Base-by-base conservation (phyloP, 2,888 invertebrate genomes). In the Drosophila ustulata region DNA sequence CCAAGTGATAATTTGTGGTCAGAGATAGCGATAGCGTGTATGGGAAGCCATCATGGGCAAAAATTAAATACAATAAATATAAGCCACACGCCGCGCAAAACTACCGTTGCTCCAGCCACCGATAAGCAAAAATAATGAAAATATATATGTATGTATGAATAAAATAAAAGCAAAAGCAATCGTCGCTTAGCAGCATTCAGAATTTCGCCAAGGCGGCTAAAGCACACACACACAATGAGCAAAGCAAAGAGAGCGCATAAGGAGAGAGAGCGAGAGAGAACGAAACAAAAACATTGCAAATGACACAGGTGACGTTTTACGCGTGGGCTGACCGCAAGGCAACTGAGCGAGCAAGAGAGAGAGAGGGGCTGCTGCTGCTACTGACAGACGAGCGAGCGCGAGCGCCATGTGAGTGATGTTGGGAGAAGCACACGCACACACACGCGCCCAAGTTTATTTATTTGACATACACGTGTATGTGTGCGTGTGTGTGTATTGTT, bases 261-360 rank as follows among this genome's bases (percentile, higher is more conserved):
- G 53, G 63, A 53, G 18, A 4, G 11, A 57, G 57, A 47, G 57
- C 37, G 13, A 2, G 62, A 28, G 61, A 4, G 51, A 52, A 56
- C 62, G 76, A 79, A 71, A 78, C 57, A 85, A 88, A 88, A 88
- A 86, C 87, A 83, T 82, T 83, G 88, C 88, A 80, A 83, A 75
- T 82, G 81, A 83, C 88, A 83, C 88, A 83, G 88, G 88, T 83
- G 83, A 88, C 83, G 83, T 88, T 82, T 80, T 37, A 65, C 67
- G 75, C 75, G 77, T 77, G 76, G 75, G 76, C 71, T 66, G 75
- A 66, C 66, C 66, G n/a, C 65, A 63, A 58, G 50, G 11, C 26
- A 39, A 39, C 41, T 32, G 23, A 32, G 37, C 43, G 41, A 18
- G 25, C 13, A 25, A 28, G 13, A 47, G 34, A 9, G 61, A 28